Conservation (phyloP, 2,797 vertebrate species). For the Melanitta fusca region DNA sequence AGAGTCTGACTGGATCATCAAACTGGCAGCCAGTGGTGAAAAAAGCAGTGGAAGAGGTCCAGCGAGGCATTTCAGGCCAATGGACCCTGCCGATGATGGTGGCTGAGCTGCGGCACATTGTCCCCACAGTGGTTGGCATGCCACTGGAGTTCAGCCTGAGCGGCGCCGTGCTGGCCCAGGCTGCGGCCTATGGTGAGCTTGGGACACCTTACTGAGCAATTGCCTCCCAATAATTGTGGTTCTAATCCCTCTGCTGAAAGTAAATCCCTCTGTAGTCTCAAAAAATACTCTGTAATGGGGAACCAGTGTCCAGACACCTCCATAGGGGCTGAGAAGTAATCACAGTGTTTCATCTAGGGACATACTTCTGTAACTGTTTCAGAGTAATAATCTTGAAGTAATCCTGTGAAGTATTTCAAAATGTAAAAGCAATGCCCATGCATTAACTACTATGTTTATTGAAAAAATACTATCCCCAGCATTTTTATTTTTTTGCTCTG, state of each 20-base stretch:
- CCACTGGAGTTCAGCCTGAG: slow-evolving; percentile 85
- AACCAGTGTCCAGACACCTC: not conserved
- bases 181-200: slow-evolving; percentile 72
- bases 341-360: not conserved
- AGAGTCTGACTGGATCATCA: slow-evolving; percentile 72
- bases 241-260: not conserved
- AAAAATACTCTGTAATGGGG: not conserved
- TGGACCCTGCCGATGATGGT: slow-evolving; percentile 75
- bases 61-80: slow-evolving; percentile 68
- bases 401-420: not conserved
- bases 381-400: not conserved
- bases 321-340: not conserved
- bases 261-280: not conserved
- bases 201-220: fast-evolving
- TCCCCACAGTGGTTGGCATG: slow-evolving; percentile 82
- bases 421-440: not conserved
- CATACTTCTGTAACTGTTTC: not conserved
- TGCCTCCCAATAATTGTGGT: not conserved
- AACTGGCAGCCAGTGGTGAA: slow-evolving; percentile 51
- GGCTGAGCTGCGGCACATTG: slow-evolving; percentile 78
- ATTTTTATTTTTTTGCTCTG: not conserved
- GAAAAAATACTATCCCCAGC: not conserved
- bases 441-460: not conserved
- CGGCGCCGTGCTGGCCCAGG: slow-evolving; percentile 69
- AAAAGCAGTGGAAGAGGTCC: slow-evolving; percentile 61